phyloP scores from a whole-genome alignment of 2,113 vertebrate species.

The Labrus mixtus region DNA sequence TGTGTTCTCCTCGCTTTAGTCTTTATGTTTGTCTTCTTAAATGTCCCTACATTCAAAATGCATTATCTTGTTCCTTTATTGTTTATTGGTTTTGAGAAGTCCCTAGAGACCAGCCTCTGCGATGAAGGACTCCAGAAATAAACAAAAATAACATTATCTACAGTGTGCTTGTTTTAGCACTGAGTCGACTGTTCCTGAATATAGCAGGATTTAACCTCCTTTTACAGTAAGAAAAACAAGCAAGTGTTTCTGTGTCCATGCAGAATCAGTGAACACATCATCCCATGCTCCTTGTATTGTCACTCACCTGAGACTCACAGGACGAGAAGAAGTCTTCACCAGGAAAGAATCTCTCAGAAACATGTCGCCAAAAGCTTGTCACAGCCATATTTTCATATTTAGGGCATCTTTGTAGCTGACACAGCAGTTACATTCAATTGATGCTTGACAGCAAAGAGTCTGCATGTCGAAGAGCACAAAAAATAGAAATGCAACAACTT shows the following conservation, averaged over 20 bases:
- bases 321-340: slow-evolving; percentile 24
- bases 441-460: background rate
- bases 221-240: background rate
- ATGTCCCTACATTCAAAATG: background rate
- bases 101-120: slow-evolving; percentile 1
- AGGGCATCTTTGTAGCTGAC: slow-evolving; percentile 15
- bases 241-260: background rate
- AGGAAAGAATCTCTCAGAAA: slow-evolving; percentile 48
- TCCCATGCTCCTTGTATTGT: slow-evolving; percentile 23
- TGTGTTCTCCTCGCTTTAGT: background rate
- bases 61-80: background rate
- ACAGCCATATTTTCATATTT: slow-evolving; percentile 32
- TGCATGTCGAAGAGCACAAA: slow-evolving; percentile 13
- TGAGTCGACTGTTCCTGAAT: background rate
- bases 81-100: background rate
- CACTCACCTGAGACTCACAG: slow-evolving; percentile 31
- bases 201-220: background rate
- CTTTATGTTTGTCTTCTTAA: background rate
- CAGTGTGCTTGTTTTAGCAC: background rate
- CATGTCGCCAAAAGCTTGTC: slow-evolving; percentile 25
- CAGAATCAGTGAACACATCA: slow-evolving; percentile 8
- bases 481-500: slow-evolving; percentile 17
- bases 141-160: slow-evolving; percentile 16
- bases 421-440: slow-evolving; percentile 3
- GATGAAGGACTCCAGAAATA: slow-evolving; percentile 9